A percentile compares a stretch with the other conserved stretches of the same genome.
Evolutionary conservation across 2,797 vertebrate species (phyloP).

Genomic region (Helarctos malayanus): DNA sequence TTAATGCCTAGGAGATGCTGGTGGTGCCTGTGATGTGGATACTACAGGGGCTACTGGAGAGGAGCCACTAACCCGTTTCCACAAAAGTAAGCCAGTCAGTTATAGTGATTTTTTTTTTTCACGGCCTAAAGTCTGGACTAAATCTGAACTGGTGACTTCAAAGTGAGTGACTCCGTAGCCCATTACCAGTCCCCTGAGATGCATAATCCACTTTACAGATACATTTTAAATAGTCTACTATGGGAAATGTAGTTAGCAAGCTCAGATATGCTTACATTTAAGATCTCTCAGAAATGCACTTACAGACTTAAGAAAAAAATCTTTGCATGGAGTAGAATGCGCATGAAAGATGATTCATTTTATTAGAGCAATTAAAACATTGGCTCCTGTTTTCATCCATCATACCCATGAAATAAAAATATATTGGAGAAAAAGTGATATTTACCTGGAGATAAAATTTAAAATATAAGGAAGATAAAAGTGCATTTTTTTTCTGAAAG

Average conservation of each 20-base stretch:
- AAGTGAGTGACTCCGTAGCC: slow-evolving; percentile 26
- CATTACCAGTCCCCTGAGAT: slow-evolving; percentile 10
- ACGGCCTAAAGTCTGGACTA: neutral
- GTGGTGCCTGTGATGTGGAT: neutral
- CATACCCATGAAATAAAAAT: slow-evolving; percentile 63
- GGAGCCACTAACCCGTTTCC: neutral
- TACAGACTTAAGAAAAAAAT: slow-evolving; percentile 43
- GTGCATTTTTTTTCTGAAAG: slow-evolving; percentile 77
- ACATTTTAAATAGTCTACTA: slow-evolving; percentile 64
- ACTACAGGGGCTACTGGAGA: neutral
- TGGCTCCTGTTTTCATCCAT: slow-evolving; percentile 72
- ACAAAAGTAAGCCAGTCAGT: neutral
- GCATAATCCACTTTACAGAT: slow-evolving; percentile 59
- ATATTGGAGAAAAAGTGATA: slow-evolving; percentile 60
- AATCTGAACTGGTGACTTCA: slow-evolving; percentile 64
- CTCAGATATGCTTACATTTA: slow-evolving; percentile 54
- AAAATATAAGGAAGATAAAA: slow-evolving; percentile 71
- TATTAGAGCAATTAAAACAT: slow-evolving; percentile 81
- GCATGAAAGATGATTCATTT: slow-evolving; percentile 79
- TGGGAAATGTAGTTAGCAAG: slow-evolving; percentile 46
- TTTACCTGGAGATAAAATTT: slow-evolving; percentile 78
- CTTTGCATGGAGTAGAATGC: slow-evolving; percentile 66
- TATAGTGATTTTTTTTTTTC: neutral
- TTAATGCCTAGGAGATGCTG: neutral
- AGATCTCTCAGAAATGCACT: slow-evolving; percentile 72